phyloP scores from a whole-genome alignment of 2,888 invertebrate species.

The Cactoblastis cactorum region DNA sequence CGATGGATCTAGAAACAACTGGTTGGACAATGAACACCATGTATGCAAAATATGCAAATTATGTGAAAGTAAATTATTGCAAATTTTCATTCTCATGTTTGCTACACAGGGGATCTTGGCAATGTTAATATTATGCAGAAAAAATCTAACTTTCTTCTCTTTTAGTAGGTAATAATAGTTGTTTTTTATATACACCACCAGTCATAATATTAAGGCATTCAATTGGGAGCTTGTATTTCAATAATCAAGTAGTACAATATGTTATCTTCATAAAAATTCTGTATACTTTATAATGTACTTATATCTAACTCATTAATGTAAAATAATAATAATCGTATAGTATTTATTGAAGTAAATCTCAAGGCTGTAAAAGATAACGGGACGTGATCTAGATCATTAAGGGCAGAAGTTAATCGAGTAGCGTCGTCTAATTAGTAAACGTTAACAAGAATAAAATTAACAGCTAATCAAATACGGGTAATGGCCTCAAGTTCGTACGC shows the following conservation, averaged over 20 bases:
- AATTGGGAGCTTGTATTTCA: too few relatives aligned
- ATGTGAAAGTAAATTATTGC: background rate
- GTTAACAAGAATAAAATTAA: slow-evolving; percentile 27
- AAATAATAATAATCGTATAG: background rate
- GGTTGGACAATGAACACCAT: background rate
- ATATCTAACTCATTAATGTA: background rate
- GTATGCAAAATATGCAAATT: background rate
- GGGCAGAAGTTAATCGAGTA: background rate
- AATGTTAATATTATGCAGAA: too few relatives aligned
- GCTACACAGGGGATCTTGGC: too few relatives aligned
- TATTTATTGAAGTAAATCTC: background rate
- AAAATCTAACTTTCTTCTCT: too few relatives aligned
- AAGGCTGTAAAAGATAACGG: slow-evolving; percentile 1
- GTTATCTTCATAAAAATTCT: too few relatives aligned
- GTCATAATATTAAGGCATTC: too few relatives aligned
- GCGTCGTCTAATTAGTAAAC: slow-evolving; percentile 32
- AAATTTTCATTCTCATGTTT: background rate
- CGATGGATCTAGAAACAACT: too few relatives aligned
- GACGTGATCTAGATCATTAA: slow-evolving; percentile 4
- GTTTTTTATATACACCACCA: too few relatives aligned
- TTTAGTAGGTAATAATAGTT: too few relatives aligned
- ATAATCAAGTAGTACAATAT: too few relatives aligned
- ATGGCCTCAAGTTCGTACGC: background rate
- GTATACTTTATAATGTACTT: too few relatives aligned
- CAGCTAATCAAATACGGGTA: background rate